phyloP scores from a whole-genome alignment of 2,888 invertebrate genomes.

The Atherix ibis region DNA sequence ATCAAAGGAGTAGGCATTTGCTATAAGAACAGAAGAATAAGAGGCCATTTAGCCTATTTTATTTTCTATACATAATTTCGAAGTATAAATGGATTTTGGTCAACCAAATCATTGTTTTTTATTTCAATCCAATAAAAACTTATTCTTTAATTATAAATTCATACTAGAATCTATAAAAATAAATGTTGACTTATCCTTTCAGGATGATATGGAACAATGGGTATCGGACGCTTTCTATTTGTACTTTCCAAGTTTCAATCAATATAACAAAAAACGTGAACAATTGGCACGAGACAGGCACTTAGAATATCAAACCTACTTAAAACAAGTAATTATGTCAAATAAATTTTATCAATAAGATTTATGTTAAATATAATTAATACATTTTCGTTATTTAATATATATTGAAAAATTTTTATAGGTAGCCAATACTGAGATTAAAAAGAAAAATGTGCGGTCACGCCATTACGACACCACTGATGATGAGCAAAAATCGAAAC shows the following conservation, averaged over 20 bases:
- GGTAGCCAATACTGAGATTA: background rate
- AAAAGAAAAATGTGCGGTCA: background rate
- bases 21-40: no score
- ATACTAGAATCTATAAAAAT: no score
- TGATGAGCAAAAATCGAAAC: no score
- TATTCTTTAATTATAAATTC: no score
- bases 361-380: background rate
- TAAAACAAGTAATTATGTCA: constrained; percentile 11
- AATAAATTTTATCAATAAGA: background rate
- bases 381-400: background rate
- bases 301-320: constrained; percentile 28
- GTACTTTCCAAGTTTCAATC: constrained; percentile 31
- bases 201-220: constrained; percentile 34
- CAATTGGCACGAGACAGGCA: constrained; percentile 24
- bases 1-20: no score
- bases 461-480: background rate
- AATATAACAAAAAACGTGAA: constrained; percentile 25
- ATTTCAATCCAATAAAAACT: no score
- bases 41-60: no score
- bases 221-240: constrained; percentile 31
- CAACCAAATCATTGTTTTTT: no score
- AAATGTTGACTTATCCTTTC: no score
- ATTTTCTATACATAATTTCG: no score
- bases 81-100: no score
- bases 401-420: background rate